Evolutionary conservation across 1,140 invertebrate species (phyloP).

Genomic region (Hormaphis cornu): DNA sequence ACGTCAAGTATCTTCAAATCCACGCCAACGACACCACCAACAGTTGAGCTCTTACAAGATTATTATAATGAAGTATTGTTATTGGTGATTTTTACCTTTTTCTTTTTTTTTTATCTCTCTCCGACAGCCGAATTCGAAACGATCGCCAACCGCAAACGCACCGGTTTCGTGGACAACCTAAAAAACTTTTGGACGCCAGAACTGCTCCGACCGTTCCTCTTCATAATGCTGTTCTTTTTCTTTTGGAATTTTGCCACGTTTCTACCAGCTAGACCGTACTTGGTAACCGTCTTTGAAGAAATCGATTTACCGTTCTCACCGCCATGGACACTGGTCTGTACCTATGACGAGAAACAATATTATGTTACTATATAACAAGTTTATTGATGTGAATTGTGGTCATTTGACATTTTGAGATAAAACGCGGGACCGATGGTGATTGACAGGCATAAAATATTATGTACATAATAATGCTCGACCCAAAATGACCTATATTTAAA

Average conservation of each 20-base stretch:
- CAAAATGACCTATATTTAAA: too few species aligned
- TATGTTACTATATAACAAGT: too few species aligned
- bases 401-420: too few species aligned
- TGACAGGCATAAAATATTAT: too few species aligned
- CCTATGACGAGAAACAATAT: background rate
- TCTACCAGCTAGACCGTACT: constrained; percentile 12
- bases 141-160: background rate
- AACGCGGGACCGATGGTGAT: too few species aligned
- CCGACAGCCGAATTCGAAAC: background rate
- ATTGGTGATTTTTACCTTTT: background rate
- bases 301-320: constrained; percentile 11
- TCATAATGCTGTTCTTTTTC: constrained; percentile 22
- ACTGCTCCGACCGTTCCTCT: constrained; percentile 1
- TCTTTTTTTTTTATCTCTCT: background rate
- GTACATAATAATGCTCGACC: too few species aligned
- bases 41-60: background rate
- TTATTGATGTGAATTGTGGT: too few species aligned
- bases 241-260: constrained; percentile 8
- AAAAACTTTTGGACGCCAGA: constrained; percentile 2
- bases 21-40: background rate
- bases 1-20: constrained; percentile 17
- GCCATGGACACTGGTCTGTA: constrained; percentile 22
- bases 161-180: background rate
- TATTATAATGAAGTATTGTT: background rate
- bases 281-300: constrained; percentile 27